Conservation (phyloP, 1,140 invertebrate genomes). For the Idris sp. region DNA sequence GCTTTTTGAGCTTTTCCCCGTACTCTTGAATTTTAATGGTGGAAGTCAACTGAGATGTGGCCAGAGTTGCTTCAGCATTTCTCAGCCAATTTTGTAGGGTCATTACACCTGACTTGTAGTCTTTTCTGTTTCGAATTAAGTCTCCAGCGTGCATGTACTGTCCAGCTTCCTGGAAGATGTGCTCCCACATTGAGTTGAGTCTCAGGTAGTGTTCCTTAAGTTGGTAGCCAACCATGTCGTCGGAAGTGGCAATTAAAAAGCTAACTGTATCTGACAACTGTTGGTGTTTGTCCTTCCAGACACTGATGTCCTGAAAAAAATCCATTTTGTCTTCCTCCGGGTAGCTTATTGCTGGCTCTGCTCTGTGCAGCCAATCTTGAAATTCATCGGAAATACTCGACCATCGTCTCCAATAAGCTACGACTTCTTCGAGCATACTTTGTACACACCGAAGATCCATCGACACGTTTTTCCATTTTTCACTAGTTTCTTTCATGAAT, state of each 20-base stretch:
- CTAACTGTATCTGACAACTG: slow-evolving; percentile 89
- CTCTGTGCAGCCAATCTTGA: slow-evolving; percentile 87
- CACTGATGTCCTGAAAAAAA: slow-evolving; percentile 92
- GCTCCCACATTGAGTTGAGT: slow-evolving; percentile 88
- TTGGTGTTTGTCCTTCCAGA: slow-evolving; percentile 93
- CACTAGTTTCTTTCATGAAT: slow-evolving; percentile 91
- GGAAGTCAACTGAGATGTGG: slow-evolving; percentile 83
- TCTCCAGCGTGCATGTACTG: slow-evolving; percentile 93
- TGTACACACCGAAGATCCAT: slow-evolving; percentile 93
- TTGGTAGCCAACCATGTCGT: slow-evolving; percentile 86
- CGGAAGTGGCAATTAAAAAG: slow-evolving; percentile 92
- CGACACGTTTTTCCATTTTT: slow-evolving; percentile 93
- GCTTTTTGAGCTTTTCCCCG: slow-evolving; percentile 86
- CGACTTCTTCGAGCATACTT: slow-evolving; percentile 92
- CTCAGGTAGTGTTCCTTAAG: slow-evolving; percentile 86
- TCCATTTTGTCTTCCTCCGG: slow-evolving; percentile 92
- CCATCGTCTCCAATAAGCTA: slow-evolving; percentile 93
- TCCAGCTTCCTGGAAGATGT: slow-evolving; percentile 88
- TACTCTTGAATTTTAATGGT: slow-evolving; percentile 88
- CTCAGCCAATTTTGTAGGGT: slow-evolving; percentile 88
- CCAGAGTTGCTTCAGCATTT: slow-evolving; percentile 85
- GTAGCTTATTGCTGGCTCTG: slow-evolving; percentile 86
- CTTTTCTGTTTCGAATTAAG: slow-evolving; percentile 87
- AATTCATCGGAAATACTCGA: slow-evolving; percentile 85
- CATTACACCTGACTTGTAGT: slow-evolving; percentile 88